Base-by-base conservation (phyloP, 2,888 invertebrate species). In the Cancer borealis region DNA sequence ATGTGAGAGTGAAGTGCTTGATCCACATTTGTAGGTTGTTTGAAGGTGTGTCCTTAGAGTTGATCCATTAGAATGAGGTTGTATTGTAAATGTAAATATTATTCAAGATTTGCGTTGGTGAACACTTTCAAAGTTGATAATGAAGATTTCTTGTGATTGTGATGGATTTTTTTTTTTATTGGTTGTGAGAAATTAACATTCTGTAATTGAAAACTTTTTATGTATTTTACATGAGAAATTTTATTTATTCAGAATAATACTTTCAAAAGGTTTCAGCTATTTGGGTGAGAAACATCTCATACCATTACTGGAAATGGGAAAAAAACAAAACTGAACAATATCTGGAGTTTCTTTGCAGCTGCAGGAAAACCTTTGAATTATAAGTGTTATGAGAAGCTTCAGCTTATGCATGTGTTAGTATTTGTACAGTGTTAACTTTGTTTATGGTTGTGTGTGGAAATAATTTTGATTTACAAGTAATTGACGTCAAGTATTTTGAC, bases 341-440 rank as follows among this genome's bases (percentile, higher is more conserved):
- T 21, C 17, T 21, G 14, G 14, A 54, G 12, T 66, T 21, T 66
- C 66, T 66, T 66, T 66, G 66, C 66, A 84, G 30, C 84, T 84
- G 84, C 84, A 84, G 39, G 30, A 84, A 3, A 84, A 84, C 39
- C 39, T 39, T 39, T 30, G 39, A 39, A 84, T 21, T 66, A 21
- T 1, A 39, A 39, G 84, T 39, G 39, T 14, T 1, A 30, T 14
- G 30, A 12, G 39, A 84, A 84, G 84, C 39, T 39, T 14, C 84
- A 39, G 10, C 84, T 84, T 84, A 39, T 84, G 30, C 39, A 14
- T 84, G 39, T 84, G 39, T 84, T 84, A 30, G 84, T 3, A 30
- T 84, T 30, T 84, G 84, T 84, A 84, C 84, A 84, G 39, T 84
- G 84, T 84, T 84, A 39, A 84, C 39, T 84, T 84, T 84, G 84